These are phyloP conservation scores for Conus ventricosus DNA, from an alignment of 1,140 invertebrate species.

Conservation along the genomic window DNA sequence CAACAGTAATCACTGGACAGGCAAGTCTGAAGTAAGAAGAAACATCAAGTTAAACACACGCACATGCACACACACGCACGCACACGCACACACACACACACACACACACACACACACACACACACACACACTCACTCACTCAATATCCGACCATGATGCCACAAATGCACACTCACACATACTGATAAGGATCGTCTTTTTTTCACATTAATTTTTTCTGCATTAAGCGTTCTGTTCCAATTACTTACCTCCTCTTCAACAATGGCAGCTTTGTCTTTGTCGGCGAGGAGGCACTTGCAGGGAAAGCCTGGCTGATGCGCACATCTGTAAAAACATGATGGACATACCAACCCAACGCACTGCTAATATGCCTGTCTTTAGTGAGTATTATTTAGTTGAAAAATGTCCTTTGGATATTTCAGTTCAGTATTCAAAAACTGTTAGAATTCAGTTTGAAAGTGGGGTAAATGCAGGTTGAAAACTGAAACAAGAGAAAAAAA, in stretches of 20 bases:
- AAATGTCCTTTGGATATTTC: too few species aligned
- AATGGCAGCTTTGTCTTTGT: slow-evolving; percentile 78
- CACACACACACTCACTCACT: not conserved
- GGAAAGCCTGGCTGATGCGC: slow-evolving; percentile 91
- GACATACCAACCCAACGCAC: not conserved
- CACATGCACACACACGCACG: not conserved
- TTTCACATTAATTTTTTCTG: not conserved
- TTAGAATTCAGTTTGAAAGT: too few species aligned
- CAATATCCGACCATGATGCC: too few species aligned
- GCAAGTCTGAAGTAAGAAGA: too few species aligned
- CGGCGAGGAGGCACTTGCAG: slow-evolving; percentile 87
- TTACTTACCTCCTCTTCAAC: slow-evolving; percentile 73
- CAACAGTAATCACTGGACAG: too few species aligned
- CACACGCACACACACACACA: not conserved
- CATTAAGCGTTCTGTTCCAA: not conserved
- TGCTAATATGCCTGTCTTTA: not conserved
- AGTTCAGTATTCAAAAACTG: too few species aligned
- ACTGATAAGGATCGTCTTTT: not conserved
- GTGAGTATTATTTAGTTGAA: too few species aligned
- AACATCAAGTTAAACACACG: too few species aligned
- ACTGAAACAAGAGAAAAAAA: too few species aligned
- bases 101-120: not conserved
- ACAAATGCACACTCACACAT: slow-evolving; percentile 3
- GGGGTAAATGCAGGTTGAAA: too few species aligned
- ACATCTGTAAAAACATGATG: slow-evolving; percentile 63